Evolutionary conservation across 1,140 invertebrate genomes (phyloP).

Genomic region (Bombus impatiens): DNA sequence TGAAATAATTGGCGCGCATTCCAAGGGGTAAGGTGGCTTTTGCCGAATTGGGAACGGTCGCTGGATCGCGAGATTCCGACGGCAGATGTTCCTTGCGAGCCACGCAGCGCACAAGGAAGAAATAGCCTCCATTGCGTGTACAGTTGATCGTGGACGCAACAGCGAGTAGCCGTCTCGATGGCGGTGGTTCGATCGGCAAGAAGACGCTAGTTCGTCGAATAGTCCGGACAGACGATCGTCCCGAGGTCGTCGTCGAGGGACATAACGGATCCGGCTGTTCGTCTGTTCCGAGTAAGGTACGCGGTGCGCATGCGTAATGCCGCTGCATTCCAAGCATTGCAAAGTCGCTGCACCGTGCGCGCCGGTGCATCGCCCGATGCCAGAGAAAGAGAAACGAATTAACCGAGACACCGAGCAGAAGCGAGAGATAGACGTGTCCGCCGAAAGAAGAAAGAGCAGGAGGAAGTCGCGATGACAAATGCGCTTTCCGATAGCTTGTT

Average conservation of each 20-base stretch:
- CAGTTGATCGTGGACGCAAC: not conserved
- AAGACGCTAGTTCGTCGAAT: conserved; percentile 28
- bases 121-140: not conserved
- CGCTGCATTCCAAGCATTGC: conserved; percentile 80
- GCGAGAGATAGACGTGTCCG: conserved; percentile 16
- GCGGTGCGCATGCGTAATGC: conserved; percentile 81
- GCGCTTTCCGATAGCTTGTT: conserved; percentile 33
- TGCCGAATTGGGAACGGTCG: not conserved
- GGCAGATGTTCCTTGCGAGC: conserved; percentile 47
- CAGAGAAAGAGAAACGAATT: conserved; percentile 54
- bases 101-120: conserved; percentile 4
- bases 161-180: not conserved
- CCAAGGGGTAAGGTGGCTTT: not conserved
- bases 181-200: not conserved
- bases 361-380: conserved; percentile 67
- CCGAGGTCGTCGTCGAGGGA: conserved; percentile 71
- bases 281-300: conserved; percentile 80
- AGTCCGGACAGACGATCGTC: conserved; percentile 62
- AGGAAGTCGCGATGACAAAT: conserved; percentile 46
- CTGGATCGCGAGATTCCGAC: conserved; percentile 11
- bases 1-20: conserved; percentile 1
- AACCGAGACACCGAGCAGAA: conserved; percentile 20
- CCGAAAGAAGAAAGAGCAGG: not conserved
- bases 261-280: conserved; percentile 75
- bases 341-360: conserved; percentile 73